Conservation (phyloP, 2,113 vertebrate genomes). For the Caretta caretta region DNA sequence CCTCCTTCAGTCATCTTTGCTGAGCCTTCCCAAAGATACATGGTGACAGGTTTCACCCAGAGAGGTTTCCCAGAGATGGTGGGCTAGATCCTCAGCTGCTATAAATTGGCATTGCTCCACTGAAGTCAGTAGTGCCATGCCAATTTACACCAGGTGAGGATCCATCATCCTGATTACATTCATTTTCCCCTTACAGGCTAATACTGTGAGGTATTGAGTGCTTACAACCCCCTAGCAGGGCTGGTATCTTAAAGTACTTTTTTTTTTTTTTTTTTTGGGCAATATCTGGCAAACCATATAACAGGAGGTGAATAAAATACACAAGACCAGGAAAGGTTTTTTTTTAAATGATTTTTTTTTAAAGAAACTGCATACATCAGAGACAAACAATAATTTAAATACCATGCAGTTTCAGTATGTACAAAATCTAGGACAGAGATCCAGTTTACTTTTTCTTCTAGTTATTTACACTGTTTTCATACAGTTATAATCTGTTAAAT, state of each 20-base stretch:
- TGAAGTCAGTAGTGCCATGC: neutral
- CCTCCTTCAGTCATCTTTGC: neutral
- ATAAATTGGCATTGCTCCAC: neutral
- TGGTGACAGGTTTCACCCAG: too few species aligned
- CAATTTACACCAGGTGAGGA: neutral
- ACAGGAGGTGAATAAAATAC: conserved; percentile 49
- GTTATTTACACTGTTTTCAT: conserved; percentile 87
- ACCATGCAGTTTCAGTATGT: conserved; percentile 94
- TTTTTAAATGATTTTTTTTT: conserved; percentile 79
- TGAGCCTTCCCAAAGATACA: neutral
- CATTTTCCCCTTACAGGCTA: neutral
- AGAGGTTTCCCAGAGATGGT: neutral
- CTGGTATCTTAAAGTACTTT: neutral
- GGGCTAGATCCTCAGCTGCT: neutral
- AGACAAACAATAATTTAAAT: conserved; percentile 94
- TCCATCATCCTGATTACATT: neutral
- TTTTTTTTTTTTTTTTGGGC: neutral
- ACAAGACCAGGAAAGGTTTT: conserved; percentile 35
- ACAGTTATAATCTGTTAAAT: conserved; percentile 80
- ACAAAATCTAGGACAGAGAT: conserved; percentile 88
- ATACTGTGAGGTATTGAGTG: neutral
- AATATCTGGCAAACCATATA: neutral
- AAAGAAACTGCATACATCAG: conserved; percentile 94
- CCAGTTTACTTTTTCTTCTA: conserved; percentile 78
- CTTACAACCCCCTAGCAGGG: neutral